A percentile compares a stretch with the other conserved stretches of the same genome.
phyloP scores from a whole-genome alignment of 2,888 invertebrate species.

The Tortricodes alternella region DNA sequence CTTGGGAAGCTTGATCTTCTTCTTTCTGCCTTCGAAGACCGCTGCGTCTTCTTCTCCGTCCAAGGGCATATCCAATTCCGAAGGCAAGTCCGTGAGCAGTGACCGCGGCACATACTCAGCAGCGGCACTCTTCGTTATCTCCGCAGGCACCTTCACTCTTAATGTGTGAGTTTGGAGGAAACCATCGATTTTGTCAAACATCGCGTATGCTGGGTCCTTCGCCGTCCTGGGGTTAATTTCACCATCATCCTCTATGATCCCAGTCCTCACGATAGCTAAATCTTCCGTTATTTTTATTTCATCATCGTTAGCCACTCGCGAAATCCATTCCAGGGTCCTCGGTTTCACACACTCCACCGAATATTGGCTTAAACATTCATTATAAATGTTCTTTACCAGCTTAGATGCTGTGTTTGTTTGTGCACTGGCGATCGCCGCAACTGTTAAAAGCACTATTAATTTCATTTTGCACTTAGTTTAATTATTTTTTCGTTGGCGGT shows the following conservation, averaged over 20 bases:
- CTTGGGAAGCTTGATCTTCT: constrained; percentile 79
- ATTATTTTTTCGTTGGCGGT: constrained; percentile 56
- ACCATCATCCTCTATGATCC: constrained; percentile 64
- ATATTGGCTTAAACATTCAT: constrained; percentile 86
- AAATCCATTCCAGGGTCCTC: constrained; percentile 89
- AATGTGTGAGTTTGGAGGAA: constrained; percentile 90
- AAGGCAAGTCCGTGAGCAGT: constrained; percentile 84
- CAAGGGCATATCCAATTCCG: constrained; percentile 87
- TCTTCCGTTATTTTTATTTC: constrained; percentile 90
- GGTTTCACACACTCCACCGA: constrained; percentile 90
- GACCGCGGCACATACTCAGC: constrained; percentile 85
- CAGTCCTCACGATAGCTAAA: constrained; percentile 86
- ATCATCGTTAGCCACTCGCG: constrained; percentile 85
- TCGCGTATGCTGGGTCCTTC: constrained; percentile 80
- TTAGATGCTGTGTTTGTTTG: constrained; percentile 83
- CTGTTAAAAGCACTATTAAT: constrained; percentile 67
- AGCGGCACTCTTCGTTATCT: constrained; percentile 80
- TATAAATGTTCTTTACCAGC: constrained; percentile 85
- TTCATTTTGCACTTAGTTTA: constrained; percentile 68
- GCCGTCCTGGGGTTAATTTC: constrained; percentile 73
- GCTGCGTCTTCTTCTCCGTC: constrained; percentile 80
- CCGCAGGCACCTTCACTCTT: constrained; percentile 88
- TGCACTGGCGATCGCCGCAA: constrained; percentile 64
- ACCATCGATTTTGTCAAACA: constrained; percentile 88
- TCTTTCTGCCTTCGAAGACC: constrained; percentile 73